Evolutionary conservation across 2,113 vertebrate species (phyloP).

Genomic region (Sigmodon hispidus): DNA sequence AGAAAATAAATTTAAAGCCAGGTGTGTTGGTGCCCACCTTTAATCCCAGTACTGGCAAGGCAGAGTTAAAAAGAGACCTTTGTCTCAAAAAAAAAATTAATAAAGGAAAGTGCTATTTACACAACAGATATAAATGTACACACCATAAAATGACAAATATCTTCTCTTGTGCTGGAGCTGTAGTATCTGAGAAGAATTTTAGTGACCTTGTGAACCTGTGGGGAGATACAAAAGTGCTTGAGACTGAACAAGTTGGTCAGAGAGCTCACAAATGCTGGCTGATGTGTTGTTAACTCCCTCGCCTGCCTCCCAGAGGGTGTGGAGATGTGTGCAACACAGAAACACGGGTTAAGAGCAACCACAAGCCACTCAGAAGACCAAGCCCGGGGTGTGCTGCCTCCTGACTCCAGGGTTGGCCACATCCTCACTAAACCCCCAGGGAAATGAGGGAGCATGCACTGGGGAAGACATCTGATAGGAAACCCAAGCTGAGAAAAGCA

Average conservation of each 20-base stretch:
- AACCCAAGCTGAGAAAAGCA: not conserved
- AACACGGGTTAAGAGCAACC: not conserved
- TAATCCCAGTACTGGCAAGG: not conserved
- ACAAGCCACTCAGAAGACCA: not conserved
- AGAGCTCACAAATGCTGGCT: not conserved
- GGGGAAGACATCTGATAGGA: not conserved
- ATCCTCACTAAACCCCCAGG: not conserved
- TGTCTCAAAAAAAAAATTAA: not conserved
- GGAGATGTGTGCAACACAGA: not conserved
- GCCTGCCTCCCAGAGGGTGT: not conserved
- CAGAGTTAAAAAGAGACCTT: not conserved
- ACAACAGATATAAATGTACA: slow-evolving; percentile 55
- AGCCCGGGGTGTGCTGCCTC: not conserved
- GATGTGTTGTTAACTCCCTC: not conserved
- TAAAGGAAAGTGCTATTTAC: not conserved
- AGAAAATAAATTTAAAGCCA: not conserved
- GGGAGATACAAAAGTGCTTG: slow-evolving; percentile 7
- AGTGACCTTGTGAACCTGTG: slow-evolving; percentile 91
- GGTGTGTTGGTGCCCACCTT: not conserved
- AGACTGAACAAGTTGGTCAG: not conserved
- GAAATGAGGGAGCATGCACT: not conserved
- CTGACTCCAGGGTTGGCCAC: not conserved
- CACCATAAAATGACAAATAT: slow-evolving; percentile 94
- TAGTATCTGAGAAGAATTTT: slow-evolving; percentile 87
- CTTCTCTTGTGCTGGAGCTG: slow-evolving; percentile 87